Base-by-base conservation (phyloP, 2,113 vertebrate genomes). In the Zosterops pallidus region DNA sequence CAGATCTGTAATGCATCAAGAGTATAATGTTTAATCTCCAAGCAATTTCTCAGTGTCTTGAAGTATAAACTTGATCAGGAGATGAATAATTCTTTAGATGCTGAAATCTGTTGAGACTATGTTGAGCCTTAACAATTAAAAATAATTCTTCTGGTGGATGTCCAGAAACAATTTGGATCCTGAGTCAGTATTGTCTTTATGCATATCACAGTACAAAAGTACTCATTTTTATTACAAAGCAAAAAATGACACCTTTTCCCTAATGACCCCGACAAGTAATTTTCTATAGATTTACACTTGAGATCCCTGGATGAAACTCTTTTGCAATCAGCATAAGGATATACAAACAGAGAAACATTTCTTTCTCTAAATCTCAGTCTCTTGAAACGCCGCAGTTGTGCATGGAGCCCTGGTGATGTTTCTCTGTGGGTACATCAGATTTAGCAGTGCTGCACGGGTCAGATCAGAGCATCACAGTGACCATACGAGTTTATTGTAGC, bases 51-150 rank as follows among this genome's bases (percentile, higher is more conserved):
- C 74, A 37, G 64, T 89, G 62, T 94, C 95, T 75, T 68, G 57
- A 95, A 87, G 49, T 56, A 85, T 70, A 74, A 95, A 74, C 29
- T 72, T 80, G 44, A 94, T 84, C 59, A 84, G 71, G 42, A 92
- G 75, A 87, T 67, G 79, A 95, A 86, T 88, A 97, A 95, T 96
- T 96, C 77, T 97, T 94, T 57, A 94, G 88, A 94, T 10, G 35
- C 56, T 77, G n/a, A 95, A 96, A 67, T 95, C 78, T 77, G 37
- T 28, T 94, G 86, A 91, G 90, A 93, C 60, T 85, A 83, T 15
- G 28, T 57, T 82, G 47, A 91, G 68, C 55, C 82, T 74, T 91
- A 95, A 96, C 89, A 96, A 97, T 91, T 87, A 96, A 96, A 97
- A 97, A 78, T 42, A 93, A 95, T 96, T 95, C 67, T 93, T 91